phyloP scores from a whole-genome alignment of 2,888 invertebrate genomes.

The Nomada ferruginata region DNA sequence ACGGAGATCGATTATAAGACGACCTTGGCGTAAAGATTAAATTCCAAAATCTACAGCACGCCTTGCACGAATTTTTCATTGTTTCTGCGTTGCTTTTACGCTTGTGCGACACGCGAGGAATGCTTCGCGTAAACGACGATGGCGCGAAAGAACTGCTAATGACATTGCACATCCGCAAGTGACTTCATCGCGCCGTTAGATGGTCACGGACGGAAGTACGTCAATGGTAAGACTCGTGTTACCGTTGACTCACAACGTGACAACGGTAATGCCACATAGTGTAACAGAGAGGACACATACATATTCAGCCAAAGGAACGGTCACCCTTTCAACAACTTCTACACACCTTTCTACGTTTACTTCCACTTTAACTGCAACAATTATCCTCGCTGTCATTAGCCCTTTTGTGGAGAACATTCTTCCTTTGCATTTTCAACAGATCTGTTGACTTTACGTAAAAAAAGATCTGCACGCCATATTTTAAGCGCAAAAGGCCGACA shows the following conservation, averaged over 20 bases:
- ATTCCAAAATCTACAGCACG: no score
- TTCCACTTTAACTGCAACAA: background rate
- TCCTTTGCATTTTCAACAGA: no score
- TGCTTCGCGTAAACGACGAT: background rate
- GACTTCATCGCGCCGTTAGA: conserved; percentile 61
- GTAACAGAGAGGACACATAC: background rate
- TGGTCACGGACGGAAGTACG: conserved; percentile 62
- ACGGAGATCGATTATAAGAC: no score
- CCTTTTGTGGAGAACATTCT: no score
- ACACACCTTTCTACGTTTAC: background rate
- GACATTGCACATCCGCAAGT: conserved; percentile 50
- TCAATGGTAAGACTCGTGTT: conserved; percentile 51
- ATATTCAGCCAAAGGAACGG: conserved; percentile 22
- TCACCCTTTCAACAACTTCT: conserved; percentile 11
- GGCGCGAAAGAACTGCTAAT: conserved; percentile 20
- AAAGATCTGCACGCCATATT: no score
- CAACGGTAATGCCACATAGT: conserved; percentile 57
- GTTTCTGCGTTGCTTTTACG: background rate
- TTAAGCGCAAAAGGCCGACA: no score
- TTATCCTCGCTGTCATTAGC: background rate
- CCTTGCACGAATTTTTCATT: background rate
- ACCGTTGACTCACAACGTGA: conserved; percentile 62
- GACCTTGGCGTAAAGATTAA: no score
- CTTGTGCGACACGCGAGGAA: no score
- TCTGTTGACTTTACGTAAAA: no score